Percentiles rank a stretch among this genome's conserved stretches.
Evolutionary conservation across 2,113 vertebrate species (phyloP).

Genomic region (Microtus oregoni): DNA sequence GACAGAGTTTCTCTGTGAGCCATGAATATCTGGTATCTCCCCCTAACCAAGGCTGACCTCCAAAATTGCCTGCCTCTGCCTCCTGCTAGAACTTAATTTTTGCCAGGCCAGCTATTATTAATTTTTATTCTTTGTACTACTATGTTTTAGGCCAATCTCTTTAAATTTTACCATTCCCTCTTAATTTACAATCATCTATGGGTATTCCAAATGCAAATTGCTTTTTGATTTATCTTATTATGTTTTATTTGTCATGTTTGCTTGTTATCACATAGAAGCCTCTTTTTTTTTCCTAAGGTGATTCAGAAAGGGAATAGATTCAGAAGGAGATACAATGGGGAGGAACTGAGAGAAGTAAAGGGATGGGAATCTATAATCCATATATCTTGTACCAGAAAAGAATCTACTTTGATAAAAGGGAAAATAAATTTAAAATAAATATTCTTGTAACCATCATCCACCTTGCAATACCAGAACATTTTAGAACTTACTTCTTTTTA

Average conservation of each 20-base stretch:
- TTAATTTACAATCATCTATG: too few relatives aligned
- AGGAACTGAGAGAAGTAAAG: neutral
- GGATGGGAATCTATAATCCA: neutral
- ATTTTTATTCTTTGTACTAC: neutral
- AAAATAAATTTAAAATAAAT: neutral
- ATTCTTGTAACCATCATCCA: neutral
- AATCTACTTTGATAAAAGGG: neutral
- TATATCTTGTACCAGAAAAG: neutral
- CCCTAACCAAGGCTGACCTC: neutral
- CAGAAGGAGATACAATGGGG: neutral
- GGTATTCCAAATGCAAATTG: too few relatives aligned
- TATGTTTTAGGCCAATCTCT: too few relatives aligned
- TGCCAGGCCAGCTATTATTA: neutral
- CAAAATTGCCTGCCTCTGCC: neutral
- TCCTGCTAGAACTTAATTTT: neutral
- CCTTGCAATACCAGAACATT: fast-evolving
- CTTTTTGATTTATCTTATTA: neutral
- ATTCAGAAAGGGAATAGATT: neutral
- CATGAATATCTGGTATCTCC: too few relatives aligned
- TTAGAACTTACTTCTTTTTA: neutral
- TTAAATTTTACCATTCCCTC: too few relatives aligned
- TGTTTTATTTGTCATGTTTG: neutral
- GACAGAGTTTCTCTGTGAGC: neutral
- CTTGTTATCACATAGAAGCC: neutral
- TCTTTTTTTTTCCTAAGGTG: neutral